A percentile compares a stretch with the other conserved stretches of the same genome.
phyloP scores from a whole-genome alignment of 1,140 invertebrate species.

The Drosophila ercepeae region DNA sequence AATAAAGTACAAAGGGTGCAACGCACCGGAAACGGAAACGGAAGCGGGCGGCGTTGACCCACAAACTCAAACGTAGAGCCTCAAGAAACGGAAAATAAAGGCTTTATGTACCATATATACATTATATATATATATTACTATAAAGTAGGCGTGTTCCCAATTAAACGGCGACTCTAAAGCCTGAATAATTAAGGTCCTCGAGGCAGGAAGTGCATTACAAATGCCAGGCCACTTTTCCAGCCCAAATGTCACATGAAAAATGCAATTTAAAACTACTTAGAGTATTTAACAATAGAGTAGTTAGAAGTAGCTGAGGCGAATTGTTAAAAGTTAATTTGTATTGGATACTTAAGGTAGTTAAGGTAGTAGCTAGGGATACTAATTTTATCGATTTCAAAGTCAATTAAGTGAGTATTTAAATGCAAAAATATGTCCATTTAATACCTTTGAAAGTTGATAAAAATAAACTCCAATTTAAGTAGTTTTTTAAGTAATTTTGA shows the following conservation, averaged over 20 bases:
- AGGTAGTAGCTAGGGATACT: too few relatives aligned
- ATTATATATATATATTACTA: neutral
- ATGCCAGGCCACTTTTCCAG: neutral
- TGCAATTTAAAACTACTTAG: neutral
- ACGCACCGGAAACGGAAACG: constrained; percentile 47
- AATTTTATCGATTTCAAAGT: too few relatives aligned
- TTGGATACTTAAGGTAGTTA: too few relatives aligned
- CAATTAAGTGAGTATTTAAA: too few relatives aligned
- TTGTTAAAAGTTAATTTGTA: neutral
- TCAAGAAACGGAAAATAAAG: neutral
- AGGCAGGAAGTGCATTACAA: neutral
- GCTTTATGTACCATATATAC: neutral
- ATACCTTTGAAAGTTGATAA: too few relatives aligned
- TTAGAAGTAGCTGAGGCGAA: too few relatives aligned
- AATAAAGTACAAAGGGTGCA: constrained; percentile 25
- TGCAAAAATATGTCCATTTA: too few relatives aligned
- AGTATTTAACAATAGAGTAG: too few relatives aligned
- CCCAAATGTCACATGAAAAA: constrained; percentile 1
- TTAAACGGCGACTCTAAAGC: constrained; percentile 25
- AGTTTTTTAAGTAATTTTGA: too few relatives aligned
- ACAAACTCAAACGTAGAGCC: constrained; percentile 6
- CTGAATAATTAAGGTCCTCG: constrained; percentile 22
- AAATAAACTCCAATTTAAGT: too few relatives aligned
- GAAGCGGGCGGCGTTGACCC: constrained; percentile 41
- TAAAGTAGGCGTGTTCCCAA: constrained; percentile 35